Evolutionary conservation across 2,113 vertebrate species (phyloP), one percentile per base, ranked within the genome.

Genomic region (Fulica atra): DNA sequence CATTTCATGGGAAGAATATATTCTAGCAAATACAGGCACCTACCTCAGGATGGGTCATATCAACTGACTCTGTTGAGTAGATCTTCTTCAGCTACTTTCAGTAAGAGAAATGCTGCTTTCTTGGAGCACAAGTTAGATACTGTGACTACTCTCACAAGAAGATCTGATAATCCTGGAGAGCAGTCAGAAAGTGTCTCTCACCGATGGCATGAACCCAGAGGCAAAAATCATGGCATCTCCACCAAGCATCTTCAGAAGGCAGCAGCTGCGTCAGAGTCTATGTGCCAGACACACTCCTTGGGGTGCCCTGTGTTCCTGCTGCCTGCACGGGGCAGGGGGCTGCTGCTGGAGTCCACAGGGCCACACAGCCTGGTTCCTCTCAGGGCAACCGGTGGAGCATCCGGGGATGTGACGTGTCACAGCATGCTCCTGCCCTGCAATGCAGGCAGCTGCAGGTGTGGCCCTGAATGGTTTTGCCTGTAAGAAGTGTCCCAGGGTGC

Each of bases 351-450:
- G 29, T 15, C 33, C 21, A 5, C n/a, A 16, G 44, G 15, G n/a
- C 17, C 14, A 2, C 2, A 10, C 28, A 57, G 11, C 8, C 16
- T 59, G 7, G 33, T 23, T 73, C 11, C 44, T 81, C n/a, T 59
- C 4, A 1, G 13, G 24, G 33, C 16, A 63, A 53, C 33, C 24
- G 25, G 33, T 64, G 42, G 38, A 56, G 21, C 18, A 54, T 13
- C 13, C 11, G 44, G 13, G 40, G 38, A 61, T 6, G 4, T 0
- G 0, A 35, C 7, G 5, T 10, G 17, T 38, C 1, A 0, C 25
- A 44, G 9, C 17, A 4, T 53, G 25, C 5, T 60, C 25, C 64
- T 53, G n/a, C 25, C 24, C 33, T 1, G 0, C 9, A 64, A 31
- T 6, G 16, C 23, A 70, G 28, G 15, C 13, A 53, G 8, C 29